Base-by-base conservation (phyloP, 2,113 vertebrate species). In the Pagrus major region DNA sequence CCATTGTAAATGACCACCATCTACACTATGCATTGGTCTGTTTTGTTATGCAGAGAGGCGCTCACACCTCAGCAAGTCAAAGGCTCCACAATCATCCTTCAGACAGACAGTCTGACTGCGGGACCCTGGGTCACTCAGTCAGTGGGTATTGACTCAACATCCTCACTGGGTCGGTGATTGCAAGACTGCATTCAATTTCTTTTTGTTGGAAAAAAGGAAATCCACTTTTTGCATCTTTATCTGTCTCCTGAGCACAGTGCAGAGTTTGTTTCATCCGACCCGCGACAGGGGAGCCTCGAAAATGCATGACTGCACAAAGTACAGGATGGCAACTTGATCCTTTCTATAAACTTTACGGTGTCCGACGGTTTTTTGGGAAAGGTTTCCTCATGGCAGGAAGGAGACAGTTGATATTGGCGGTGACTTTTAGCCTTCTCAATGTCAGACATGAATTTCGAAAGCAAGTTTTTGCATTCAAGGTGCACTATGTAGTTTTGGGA, bases 11-110 rank as follows among this genome's bases (percentile, higher is more conserved):
- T 79, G 77, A 72, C 61, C 71, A 70, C 87, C 51, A 68, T 91
- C 81, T 61, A 73, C 72, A 79, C 69, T 74, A 64, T 76, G 29
- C 66, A 27, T n/a, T 67, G 51, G 14, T 42, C 54, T 79, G 88
- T 86, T 90, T 93, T 94, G 92, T 94, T 82, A 88, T 93, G 93
- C 87, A 87, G 86, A 90, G 29, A 35, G 12, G 3, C 54, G 66
- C 91, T 94, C 73, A 88, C 93, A 93, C 94, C 91, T 93, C 31
- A 1, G 59, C 49, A 68, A 80, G 69, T 73, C 63, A 73, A 78
- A 54, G 60, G 58, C 77, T 80, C 71, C 25, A 29, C 91, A 73
- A 52, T 63, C 86, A 56, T 63, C 66, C 52, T 72, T 46, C 68
- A 83, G 81, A 86, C 82, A 87, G 84, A 86, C 80, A 56, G 54